Evolutionary conservation across 2,113 vertebrate species (phyloP).

Genomic region (Muscicapa adusta): DNA sequence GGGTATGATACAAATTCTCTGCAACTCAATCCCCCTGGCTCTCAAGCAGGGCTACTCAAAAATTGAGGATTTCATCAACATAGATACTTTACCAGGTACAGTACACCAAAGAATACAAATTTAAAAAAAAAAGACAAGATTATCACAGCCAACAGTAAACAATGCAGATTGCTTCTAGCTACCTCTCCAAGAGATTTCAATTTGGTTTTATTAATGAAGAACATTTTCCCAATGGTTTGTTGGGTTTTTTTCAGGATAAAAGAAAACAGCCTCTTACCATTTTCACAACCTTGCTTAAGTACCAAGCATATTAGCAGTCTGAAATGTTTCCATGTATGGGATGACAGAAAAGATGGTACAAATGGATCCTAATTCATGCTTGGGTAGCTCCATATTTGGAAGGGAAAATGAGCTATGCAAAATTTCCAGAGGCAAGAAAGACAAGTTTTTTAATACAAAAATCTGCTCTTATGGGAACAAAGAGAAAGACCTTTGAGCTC

Average conservation of each 20-base stretch:
- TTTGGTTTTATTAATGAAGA: background rate
- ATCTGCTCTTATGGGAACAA: background rate
- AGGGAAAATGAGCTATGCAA: background rate
- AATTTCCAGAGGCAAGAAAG: background rate
- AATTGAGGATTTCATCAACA: background rate
- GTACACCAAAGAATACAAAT: background rate
- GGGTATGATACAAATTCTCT: background rate
- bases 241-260: no score
- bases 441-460: background rate
- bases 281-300: background rate
- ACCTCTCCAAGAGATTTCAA: background rate
- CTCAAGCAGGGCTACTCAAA: background rate
- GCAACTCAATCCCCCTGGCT: rapidly evolving
- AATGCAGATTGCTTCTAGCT: background rate
- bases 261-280: background rate
- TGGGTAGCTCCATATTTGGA: background rate
- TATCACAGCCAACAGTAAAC: background rate
- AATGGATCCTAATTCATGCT: background rate
- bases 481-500: background rate
- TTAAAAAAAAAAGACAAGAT: background rate
- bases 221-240: background rate
- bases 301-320: background rate
- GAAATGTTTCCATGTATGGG: background rate
- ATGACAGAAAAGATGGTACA: background rate
- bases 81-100: background rate